Base-by-base conservation (phyloP, 2,797 vertebrate genomes). In the Molothrus aeneus region DNA sequence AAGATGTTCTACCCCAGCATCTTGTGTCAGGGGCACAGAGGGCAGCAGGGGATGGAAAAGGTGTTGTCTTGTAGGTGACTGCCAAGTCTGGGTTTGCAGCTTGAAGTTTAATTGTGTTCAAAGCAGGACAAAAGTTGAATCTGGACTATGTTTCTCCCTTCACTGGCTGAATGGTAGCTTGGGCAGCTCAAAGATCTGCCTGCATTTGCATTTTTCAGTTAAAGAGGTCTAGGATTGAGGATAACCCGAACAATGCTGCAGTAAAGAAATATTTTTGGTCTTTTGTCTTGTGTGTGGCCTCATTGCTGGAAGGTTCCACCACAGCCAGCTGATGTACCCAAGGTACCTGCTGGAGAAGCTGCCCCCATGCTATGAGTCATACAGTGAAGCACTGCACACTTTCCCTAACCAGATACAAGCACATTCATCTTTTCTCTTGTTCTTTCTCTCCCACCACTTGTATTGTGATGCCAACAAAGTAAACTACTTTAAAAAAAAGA, bases 291-390 rank as follows among this genome's bases (percentile, higher is more conserved):
- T 32, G 40, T 36, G 36, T 10, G n/a, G 43, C 48, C 42, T 20
- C 11, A 0, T 11, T 48, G 31, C 77, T 73, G 43, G 63, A 88
- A 60, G 25, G 29, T 11, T 6, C 1, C n/a, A 45, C 12, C 13
- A 7, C 32, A 12, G 42, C 34, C 40, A 79, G 31, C 9, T 36
- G 70, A 45, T 50, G 22, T 3, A 26, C 22, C 17, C 0, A 0
- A 60, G 24, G 24, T 7, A 38, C 31, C 17, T 22, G 28, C 20
- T 0, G 0, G 57, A 60, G 50, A 32, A 81, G 21, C 19, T 70
- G 14, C 36, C 80, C n/a, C 54, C 24, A 4, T 12, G 13, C 50
- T 13, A 10, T 14, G 72, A 9, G 3, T 60, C 64, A 50, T 3
- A 13, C 48, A 38, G 47, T 29, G 71, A 82, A 36, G 22, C 34